Evolutionary conservation across 2,888 invertebrate species (phyloP).

Genomic region (Thecophora atra): DNA sequence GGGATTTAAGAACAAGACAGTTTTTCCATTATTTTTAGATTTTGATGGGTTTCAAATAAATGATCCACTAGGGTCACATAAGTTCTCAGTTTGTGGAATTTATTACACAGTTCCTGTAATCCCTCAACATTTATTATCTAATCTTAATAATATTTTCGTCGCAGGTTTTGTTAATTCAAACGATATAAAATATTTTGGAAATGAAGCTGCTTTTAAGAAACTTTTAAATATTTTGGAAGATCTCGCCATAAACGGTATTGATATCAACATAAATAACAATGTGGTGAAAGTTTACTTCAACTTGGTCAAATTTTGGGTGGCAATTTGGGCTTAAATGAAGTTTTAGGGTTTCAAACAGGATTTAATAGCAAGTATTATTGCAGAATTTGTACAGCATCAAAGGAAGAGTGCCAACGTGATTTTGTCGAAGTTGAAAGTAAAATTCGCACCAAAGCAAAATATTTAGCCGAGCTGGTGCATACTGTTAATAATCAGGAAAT

Average conservation of each 20-base stretch:
- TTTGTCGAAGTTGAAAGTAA: conserved; percentile 33
- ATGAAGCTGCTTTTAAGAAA: conserved; percentile 12
- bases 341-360: conserved; percentile 40
- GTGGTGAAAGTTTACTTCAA: conserved; percentile 8
- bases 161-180: conserved; percentile 37
- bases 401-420: conserved; percentile 40
- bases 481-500: neutral
- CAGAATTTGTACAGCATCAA: conserved; percentile 41
- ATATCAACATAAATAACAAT: neutral
- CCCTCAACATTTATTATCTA: conserved; percentile 34
- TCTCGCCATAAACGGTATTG: conserved; percentile 34
- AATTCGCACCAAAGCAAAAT: conserved; percentile 36
- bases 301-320: no score
- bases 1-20: neutral
- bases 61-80: no score
- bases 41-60: no score
- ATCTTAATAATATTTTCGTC: conserved; percentile 39
- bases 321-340: conserved; percentile 43
- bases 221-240: conserved; percentile 29
- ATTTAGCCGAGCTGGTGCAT: conserved; percentile 35
- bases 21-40: no score
- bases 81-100: no score
- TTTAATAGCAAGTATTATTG: conserved; percentile 41
- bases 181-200: conserved; percentile 34
- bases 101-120: no score